Conservation (phyloP, 2,888 invertebrate species). For the Anoplius nigerrimus region DNA sequence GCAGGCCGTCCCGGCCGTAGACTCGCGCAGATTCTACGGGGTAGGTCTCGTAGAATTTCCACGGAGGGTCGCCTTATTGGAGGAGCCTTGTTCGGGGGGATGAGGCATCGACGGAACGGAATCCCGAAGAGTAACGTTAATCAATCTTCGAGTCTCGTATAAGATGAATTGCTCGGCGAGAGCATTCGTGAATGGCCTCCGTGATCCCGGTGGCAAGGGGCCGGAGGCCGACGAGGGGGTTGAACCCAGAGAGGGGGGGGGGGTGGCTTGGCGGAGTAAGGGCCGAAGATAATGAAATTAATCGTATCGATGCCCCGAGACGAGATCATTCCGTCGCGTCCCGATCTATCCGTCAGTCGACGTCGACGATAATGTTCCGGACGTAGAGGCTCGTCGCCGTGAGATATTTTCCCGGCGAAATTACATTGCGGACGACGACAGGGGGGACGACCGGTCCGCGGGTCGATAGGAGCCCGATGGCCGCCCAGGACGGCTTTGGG, state of each 20-base stretch:
- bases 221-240: no score
- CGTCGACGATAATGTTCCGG: no score
- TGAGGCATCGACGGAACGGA: constrained; percentile 31
- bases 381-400: no score
- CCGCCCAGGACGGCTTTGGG: no score
- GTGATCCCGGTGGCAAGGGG: not conserved
- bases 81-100: constrained; percentile 19
- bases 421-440: no score
- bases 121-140: constrained; percentile 44
- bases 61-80: constrained; percentile 16
- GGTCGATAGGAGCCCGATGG: no score
- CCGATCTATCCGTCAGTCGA: no score
- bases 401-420: no score
- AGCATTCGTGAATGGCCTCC: constrained; percentile 14
- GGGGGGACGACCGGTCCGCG: no score
- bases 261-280: not conserved
- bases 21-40: not conserved
- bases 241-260: no score
- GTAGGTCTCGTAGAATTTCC: not conserved
- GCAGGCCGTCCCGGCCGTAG: not conserved
- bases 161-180: constrained; percentile 44
- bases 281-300: not conserved
- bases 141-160: constrained; percentile 49
- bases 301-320: no score
- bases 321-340: no score